Base-by-base conservation (phyloP, 2,797 vertebrate species). In the Coreius guichenoti region DNA sequence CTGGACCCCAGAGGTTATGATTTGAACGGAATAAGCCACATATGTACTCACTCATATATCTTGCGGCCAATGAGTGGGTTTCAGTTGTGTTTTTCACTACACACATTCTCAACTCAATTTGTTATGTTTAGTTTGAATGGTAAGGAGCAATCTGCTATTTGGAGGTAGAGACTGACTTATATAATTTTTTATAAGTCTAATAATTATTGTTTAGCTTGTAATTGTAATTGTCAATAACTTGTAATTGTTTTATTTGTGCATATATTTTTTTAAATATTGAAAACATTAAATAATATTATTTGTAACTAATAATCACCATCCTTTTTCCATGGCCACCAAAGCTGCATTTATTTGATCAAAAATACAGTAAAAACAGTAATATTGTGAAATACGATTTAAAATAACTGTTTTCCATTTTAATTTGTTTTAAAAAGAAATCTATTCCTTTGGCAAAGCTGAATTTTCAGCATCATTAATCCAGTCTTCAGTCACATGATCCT, bases 51-150 rank as follows among this genome's bases (percentile, higher is more conserved):
- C 33, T 43, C 31, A 36, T 61, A 23, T 17, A 19, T 43, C n/a
- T 43, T 61, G 75, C 8, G 23, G 36, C 8, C 54, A 78, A 7
- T 26, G 36, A 61, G 51, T 58, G 36, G 8, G 23, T 56, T 61
- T 76, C 74, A 76, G 11, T 76, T 75, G 73, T 75, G 49, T 56
- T 76, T 61, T 77, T 77, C 33, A 61, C 74, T 39, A 17, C 54
- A 43, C 75, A 61, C 14, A 61, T 58, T 54, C 73, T 77, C 21
- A 61, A 26, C 33, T 77, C 54, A 77, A 77, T 43, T 61, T 61
- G 54, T 39, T 61, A 77, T 19, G 75, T 23, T 78, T 61, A 61
- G 54, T 61, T 78, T 26, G 54, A 78, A 14, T 61, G 54, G 33
- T 54, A 54, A 54, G 29, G 17, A 54, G 49, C 17, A 51, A 13